These are phyloP conservation scores for Eupithecia insigniata DNA, from an alignment of 2,888 invertebrate species.

Conservation along the genomic window DNA sequence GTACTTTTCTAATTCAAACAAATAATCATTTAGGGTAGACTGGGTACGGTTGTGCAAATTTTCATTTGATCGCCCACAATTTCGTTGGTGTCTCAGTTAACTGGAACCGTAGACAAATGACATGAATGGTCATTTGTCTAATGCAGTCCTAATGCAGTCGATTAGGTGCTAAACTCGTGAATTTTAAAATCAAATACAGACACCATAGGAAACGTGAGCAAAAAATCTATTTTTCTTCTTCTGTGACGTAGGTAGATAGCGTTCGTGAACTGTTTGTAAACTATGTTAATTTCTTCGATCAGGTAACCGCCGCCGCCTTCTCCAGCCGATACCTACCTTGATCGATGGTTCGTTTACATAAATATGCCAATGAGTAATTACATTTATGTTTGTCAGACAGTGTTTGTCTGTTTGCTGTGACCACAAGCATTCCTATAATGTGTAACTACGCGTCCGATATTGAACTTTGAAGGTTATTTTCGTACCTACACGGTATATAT, in stretches of 20 bases:
- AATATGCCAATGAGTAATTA: slow-evolving; percentile 21
- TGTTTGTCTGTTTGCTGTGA: slow-evolving; percentile 25
- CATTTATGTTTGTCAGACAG: slow-evolving; percentile 33
- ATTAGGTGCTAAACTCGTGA: neutral
- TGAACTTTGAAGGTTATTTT: neutral
- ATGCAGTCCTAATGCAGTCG: too few species aligned
- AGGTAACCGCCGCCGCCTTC: too few species aligned
- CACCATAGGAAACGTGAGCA: neutral
- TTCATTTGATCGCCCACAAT: too few species aligned
- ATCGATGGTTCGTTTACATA: too few species aligned
- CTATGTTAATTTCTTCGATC: too few species aligned
- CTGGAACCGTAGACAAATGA: too few species aligned
- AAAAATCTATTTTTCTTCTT: neutral
- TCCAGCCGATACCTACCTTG: too few species aligned
- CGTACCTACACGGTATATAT: neutral
- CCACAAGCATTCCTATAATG: neutral
- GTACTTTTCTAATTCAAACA: too few species aligned
- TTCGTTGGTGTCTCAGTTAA: too few species aligned
- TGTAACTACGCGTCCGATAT: slow-evolving; percentile 1
- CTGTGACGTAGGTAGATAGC: neutral
- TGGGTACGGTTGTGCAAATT: too few species aligned
- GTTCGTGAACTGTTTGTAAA: neutral
- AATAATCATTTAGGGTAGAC: too few species aligned
- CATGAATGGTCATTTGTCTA: too few species aligned
- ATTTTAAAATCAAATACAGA: neutral